Base-by-base conservation (phyloP, 2,797 vertebrate species). In the Manis javanica region DNA sequence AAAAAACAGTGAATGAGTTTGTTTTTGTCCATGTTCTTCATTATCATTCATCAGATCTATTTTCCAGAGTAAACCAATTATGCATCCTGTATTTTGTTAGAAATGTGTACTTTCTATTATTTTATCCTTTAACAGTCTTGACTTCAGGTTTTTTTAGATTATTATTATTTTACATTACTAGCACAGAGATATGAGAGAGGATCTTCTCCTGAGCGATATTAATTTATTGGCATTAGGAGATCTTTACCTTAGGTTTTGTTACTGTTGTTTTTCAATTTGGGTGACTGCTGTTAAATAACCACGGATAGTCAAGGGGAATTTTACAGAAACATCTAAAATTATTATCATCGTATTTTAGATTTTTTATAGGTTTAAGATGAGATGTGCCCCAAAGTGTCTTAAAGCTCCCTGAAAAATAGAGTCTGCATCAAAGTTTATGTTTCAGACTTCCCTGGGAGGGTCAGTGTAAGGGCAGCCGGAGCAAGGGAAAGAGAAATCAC, bases 41-140 rank as follows among this genome's bases (percentile, higher is more conserved):
- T 68, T 79, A 64, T 7, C 34, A 39, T 86, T 53, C 18, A 46
- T 29, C 57, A 77, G 26, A 75, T 13, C n/a, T 87, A 15, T 59
- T 83, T 92, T 90, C 31, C n/a, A 86, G n/a, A 82, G 37, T 79
- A 92, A 77, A 29, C 5, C 51, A 87, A 85, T 49, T 59, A n/a
- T 31, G 15, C 71, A 12, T 74, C 14, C 31, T 84, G 2, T 37
- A 42, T 71, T 51, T 84, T 23, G 79, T 87, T 84, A 6, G 42
- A 55, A 89, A 77, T 53, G 12, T 0, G 64, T 1, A 39, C 3
- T 57, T 51, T 74, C 68, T n/a, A 15, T 61, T 31, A 26, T 42
- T 72, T 94, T n/a, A 21, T 86, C 7, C 1, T 42, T 63, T 18
- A 37, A 2, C 39, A 53, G 13, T 59, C 15, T 42, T 90, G 18